These are phyloP conservation scores for Microplitis deprimator DNA, from an alignment of 2,888 invertebrate species.

Conservation along the genomic window DNA sequence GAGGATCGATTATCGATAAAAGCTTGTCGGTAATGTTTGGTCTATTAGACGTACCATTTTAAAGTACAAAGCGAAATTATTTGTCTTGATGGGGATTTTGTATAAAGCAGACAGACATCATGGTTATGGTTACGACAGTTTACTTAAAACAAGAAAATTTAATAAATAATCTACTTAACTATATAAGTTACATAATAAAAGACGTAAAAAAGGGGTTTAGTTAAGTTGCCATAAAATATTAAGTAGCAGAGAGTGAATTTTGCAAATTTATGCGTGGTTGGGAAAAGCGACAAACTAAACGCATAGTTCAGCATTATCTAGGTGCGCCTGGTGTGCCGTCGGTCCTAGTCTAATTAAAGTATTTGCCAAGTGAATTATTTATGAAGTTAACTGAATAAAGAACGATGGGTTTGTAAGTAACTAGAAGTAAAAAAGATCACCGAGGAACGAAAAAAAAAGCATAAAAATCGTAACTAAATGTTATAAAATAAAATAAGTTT, in stretches of 20 bases:
- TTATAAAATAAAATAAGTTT: not conserved
- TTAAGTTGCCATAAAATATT: conserved; percentile 24
- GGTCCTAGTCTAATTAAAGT: conserved; percentile 58
- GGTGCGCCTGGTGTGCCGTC: conserved; percentile 34
- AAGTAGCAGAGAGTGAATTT: conserved; percentile 46
- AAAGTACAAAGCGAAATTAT: not conserved
- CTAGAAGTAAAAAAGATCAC: not conserved
- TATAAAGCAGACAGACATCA: no score
- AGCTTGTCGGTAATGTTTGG: not conserved
- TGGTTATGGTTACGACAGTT: no score
- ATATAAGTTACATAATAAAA: conserved; percentile 2
- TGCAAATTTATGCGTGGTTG: conserved; percentile 52
- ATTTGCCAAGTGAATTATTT: conserved; percentile 62
- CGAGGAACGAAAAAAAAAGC: not conserved
- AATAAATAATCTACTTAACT: no score
- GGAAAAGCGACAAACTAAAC: conserved; percentile 50
- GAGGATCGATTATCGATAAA: conserved; percentile 31
- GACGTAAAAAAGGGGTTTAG: conserved; percentile 21
- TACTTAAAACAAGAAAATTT: no score
- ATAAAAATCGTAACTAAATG: not conserved
- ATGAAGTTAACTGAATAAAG: conserved; percentile 48
- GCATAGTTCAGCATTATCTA: conserved; percentile 54
- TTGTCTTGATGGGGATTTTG: not conserved
- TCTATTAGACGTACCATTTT: not conserved
- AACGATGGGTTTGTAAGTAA: conserved; percentile 30